Percentiles rank a stretch among this genome's conserved stretches.
These are phyloP conservation scores for Proales similis DNA, from an alignment of 1,140 invertebrate genomes.

Conservation along the genomic window DNA sequence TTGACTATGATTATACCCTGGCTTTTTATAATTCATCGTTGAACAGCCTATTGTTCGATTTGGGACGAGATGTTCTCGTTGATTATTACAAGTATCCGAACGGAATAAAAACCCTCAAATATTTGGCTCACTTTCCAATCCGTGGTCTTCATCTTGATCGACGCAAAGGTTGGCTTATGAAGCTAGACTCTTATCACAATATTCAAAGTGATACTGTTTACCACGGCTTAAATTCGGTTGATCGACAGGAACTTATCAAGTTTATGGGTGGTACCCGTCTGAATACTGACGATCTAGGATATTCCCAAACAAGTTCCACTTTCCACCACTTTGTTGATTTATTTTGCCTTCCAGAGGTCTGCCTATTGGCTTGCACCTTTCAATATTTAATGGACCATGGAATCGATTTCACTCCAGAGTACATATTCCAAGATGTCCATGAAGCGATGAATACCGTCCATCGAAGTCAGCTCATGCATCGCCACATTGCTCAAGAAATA, in stretches of 20 bases:
- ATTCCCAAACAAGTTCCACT: slow-evolving; percentile 58
- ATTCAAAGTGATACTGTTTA: slow-evolving; percentile 92
- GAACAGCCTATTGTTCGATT: slow-evolving; percentile 81
- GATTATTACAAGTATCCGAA: slow-evolving; percentile 60
- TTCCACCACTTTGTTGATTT: slow-evolving; percentile 91
- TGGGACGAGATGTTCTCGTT: slow-evolving; percentile 77
- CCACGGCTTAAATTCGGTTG: slow-evolving; percentile 68
- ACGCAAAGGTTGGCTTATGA: slow-evolving; percentile 70
- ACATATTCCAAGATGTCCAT: slow-evolving; percentile 62
- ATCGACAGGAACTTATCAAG: slow-evolving; percentile 73
- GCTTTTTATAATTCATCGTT: slow-evolving; percentile 86
- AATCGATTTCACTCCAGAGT: slow-evolving; percentile 88
- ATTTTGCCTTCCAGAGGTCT: slow-evolving; percentile 82
- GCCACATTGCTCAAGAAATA: slow-evolving; percentile 63
- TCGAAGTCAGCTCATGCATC: slow-evolving; percentile 71
- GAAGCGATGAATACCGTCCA: slow-evolving; percentile 80
- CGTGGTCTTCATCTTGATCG: slow-evolving; percentile 37
- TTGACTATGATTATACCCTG: slow-evolving; percentile 96
- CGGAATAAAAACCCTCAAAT: slow-evolving; percentile 10
- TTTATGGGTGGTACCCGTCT: slow-evolving; percentile 67
- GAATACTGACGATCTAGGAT: slow-evolving; percentile 52
- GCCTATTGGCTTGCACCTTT: slow-evolving; percentile 40
- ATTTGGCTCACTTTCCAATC: slow-evolving; percentile 24
- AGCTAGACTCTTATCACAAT: slow-evolving; percentile 90
- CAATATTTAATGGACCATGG: slow-evolving; percentile 75